These are phyloP conservation scores for Acrocephalus arundinaceus DNA, from an alignment of 2,113 vertebrate genomes.

Conservation along the genomic window DNA sequence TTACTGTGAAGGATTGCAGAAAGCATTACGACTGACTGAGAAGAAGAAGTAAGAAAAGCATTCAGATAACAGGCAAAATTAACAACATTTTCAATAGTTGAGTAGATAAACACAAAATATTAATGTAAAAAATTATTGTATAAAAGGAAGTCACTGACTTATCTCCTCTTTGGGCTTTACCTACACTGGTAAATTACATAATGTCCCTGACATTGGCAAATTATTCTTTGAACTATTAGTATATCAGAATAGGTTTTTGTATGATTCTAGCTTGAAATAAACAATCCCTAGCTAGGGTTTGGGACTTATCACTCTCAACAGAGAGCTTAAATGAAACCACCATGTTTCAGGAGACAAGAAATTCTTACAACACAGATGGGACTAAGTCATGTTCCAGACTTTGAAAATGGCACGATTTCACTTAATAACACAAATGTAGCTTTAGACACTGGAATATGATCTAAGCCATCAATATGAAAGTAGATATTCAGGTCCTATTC, in stretches of 20 bases:
- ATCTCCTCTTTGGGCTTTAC: neutral
- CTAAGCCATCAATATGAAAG: neutral
- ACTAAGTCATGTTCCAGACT: neutral
- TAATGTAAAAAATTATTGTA: neutral
- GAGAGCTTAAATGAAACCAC: neutral
- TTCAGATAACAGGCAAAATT: neutral
- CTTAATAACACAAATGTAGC: neutral
- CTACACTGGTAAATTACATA: neutral
- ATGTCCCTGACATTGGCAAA: neutral
- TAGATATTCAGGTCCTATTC: neutral
- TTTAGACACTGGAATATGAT: neutral
- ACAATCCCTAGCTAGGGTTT: neutral
- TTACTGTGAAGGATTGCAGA: neutral
- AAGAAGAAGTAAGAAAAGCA: neutral
- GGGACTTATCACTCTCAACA: neutral
- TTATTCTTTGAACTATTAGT: neutral
- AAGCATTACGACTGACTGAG: neutral
- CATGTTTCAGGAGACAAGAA: accelerated
- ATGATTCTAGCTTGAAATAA: neutral
- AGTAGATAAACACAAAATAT: neutral
- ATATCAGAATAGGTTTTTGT: neutral
- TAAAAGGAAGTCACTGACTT: neutral
- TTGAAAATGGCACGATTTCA: neutral
- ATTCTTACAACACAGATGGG: neutral
- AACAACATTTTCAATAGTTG: neutral